Percentiles rank a stretch among this genome's conserved stretches.
Evolutionary conservation across 2,797 vertebrate genomes (phyloP).

Genomic region (Ptychobarbus kaznakovi): DNA sequence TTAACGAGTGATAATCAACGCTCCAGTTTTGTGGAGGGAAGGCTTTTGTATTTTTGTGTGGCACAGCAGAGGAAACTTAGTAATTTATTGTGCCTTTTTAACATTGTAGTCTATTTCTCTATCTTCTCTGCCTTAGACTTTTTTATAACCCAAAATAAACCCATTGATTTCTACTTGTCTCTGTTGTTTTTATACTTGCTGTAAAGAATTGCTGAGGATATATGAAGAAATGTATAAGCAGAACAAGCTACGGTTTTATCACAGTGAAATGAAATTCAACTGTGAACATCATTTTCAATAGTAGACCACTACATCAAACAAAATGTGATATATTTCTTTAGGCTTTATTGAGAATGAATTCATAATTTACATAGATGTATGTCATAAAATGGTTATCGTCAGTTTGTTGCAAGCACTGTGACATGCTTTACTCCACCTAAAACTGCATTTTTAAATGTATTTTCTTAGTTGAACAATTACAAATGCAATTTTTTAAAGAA

Average conservation of each 20-base stretch:
- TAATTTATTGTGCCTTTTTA: slow-evolving; percentile 83
- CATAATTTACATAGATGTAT: not conserved
- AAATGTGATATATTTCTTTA: not conserved
- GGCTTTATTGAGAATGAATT: not conserved
- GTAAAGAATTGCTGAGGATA: not conserved
- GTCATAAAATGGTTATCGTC: not conserved
- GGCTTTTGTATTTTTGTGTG: slow-evolving; percentile 75
- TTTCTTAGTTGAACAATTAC: not conserved
- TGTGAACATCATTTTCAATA: not conserved
- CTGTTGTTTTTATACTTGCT: not conserved
- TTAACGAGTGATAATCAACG: slow-evolving; percentile 41
- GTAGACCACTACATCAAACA: not conserved
- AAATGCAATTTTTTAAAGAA: not conserved
- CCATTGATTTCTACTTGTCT: slow-evolving; percentile 25
- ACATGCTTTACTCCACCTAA: too few relatives aligned
- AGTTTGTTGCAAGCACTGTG: not conserved
- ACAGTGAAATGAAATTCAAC: not conserved
- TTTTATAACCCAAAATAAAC: slow-evolving; percentile 62
- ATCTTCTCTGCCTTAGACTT: slow-evolving; percentile 43
- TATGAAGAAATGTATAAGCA: not conserved
- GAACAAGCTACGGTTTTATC: not conserved
- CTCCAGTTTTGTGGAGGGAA: slow-evolving; percentile 69
- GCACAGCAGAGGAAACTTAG: slow-evolving; percentile 75
- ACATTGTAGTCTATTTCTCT: slow-evolving; percentile 64
- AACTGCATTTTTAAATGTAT: not conserved